phyloP scores from a whole-genome alignment of 2,888 invertebrate species.

The Norana najaformis region DNA sequence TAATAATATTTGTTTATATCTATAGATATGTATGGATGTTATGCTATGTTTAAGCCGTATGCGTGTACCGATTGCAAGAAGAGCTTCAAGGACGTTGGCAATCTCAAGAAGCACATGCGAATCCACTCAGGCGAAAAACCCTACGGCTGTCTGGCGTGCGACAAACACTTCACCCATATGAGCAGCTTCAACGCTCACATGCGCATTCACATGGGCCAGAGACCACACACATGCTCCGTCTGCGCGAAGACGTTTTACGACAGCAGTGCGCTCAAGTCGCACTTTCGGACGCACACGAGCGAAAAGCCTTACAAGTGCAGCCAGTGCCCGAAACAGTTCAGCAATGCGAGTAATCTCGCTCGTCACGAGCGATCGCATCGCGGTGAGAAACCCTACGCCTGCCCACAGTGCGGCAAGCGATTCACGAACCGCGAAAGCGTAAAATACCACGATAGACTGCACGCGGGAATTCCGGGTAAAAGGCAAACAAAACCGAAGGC shows the following conservation, averaged over 20 bases:
- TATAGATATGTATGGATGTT: neutral
- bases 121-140: constrained; percentile 81
- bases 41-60: neutral
- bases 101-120: constrained; percentile 22
- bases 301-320: constrained; percentile 95
- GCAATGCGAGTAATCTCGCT: constrained; percentile 91
- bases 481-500: neutral
- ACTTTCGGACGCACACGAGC: constrained; percentile 89
- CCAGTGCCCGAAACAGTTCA: constrained; percentile 90
- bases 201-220: constrained; percentile 91
- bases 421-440: constrained; percentile 95
- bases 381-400: constrained; percentile 94
- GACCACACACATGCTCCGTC: constrained; percentile 88
- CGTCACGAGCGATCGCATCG: constrained; percentile 96
- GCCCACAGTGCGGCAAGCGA: constrained; percentile 91
- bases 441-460: constrained; percentile 89
- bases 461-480: constrained; percentile 70
- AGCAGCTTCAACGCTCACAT: constrained; percentile 92
- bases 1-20: no score
- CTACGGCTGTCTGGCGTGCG: constrained; percentile 92
- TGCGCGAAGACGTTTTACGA: constrained; percentile 94
- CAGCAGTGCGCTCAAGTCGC: constrained; percentile 92
- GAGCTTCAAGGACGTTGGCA: constrained; percentile 19
- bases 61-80: constrained; percentile 4
- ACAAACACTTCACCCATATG: constrained; percentile 92